Conservation (phyloP, 2,797 vertebrate genomes). For the Propithecus deckenii region DNA sequence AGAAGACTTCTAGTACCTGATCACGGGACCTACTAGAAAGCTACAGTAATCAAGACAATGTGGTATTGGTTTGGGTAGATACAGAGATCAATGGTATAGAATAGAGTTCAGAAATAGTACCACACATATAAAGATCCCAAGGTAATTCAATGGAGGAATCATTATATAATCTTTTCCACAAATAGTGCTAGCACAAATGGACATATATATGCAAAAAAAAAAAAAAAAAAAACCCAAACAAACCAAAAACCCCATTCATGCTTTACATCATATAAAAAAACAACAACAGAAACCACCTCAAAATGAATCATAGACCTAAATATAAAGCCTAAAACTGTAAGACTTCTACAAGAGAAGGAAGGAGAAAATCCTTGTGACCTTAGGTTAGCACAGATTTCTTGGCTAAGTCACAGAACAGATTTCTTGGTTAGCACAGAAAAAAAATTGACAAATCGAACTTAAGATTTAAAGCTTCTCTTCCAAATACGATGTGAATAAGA, state of each 20-base stretch:
- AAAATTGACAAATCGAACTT: not conserved
- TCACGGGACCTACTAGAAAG: not conserved
- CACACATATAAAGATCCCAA: not conserved
- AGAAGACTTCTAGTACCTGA: not conserved
- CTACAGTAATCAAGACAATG: not conserved
- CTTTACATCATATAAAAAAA: not conserved
- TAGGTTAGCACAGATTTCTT: not conserved
- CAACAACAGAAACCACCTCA: not conserved
- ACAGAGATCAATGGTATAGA: not conserved
- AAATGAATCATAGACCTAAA: not conserved
- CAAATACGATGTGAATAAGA: not conserved
- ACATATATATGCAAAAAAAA: not conserved
- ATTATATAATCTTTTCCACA: not conserved
- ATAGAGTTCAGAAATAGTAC: not conserved
- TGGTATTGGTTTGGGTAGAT: not conserved
- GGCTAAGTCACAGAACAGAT: not conserved
- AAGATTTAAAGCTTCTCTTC: conserved; percentile 8
- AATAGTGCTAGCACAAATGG: not conserved
- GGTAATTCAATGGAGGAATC: not conserved
- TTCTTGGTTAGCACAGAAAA: not conserved
- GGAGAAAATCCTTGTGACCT: not conserved
- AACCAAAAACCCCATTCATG: not conserved
- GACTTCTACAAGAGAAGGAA: not conserved
- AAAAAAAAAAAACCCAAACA: not conserved
- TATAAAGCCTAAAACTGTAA: not conserved